phyloP scores from a whole-genome alignment of 2,113 vertebrate genomes.

The Thermophis baileyi region DNA sequence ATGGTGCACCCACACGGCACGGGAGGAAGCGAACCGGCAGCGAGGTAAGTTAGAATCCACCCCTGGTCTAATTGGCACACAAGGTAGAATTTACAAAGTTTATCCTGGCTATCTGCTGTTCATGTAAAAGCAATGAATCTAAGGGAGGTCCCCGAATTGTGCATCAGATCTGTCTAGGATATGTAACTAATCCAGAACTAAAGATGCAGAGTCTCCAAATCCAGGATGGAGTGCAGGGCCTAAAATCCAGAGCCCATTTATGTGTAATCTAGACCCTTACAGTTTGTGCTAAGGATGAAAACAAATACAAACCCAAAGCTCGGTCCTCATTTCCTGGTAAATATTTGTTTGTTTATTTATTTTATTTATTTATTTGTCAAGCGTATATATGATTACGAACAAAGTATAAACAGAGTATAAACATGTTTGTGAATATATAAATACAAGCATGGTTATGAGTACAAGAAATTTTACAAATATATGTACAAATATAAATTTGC shows the following conservation, averaged over 20 bases:
- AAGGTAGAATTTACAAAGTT: background rate
- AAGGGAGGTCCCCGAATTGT: background rate
- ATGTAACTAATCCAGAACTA: background rate
- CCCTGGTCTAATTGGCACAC: background rate
- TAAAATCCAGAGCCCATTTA: background rate
- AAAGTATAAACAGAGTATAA: no score
- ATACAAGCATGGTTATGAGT: no score
- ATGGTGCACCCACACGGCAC: no score
- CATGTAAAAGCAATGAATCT: background rate
- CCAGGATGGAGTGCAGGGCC: background rate
- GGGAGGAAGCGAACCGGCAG: no score
- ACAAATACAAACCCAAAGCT: background rate
- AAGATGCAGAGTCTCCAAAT: background rate
- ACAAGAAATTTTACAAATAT: no score
- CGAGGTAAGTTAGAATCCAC: no score
- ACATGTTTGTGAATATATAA: no score
- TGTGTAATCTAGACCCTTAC: background rate
- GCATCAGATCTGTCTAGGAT: background rate
- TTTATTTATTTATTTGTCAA: no score
- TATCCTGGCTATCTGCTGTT: background rate
- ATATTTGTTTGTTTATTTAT: no score
- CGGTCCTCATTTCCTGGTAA: background rate
- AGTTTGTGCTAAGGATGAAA: background rate
- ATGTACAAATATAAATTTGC: no score
- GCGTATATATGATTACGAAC: no score